Evolutionary conservation across 2,797 vertebrate genomes (phyloP).

Genomic region (Botia almorhae): DNA sequence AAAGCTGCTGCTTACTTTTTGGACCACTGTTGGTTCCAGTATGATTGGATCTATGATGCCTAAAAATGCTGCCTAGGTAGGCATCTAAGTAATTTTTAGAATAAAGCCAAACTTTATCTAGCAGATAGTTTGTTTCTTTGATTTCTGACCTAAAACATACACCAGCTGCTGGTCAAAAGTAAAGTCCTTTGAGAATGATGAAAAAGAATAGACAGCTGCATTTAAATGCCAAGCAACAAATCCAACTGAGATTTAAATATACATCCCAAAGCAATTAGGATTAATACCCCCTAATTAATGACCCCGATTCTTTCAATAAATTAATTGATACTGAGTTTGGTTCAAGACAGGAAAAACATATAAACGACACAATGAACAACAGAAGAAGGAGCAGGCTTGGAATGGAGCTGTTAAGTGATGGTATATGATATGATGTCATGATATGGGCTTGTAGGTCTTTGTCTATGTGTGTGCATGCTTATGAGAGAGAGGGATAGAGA

Average conservation of each 20-base stretch:
- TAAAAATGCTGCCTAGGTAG: not conserved
- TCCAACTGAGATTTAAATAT: conserved; percentile 17
- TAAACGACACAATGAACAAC: not conserved
- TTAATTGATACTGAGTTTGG: conserved; percentile 11
- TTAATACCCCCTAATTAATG: no score
- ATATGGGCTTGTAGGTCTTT: not conserved
- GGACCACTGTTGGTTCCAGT: no score
- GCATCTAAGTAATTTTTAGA: not conserved
- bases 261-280: conserved; percentile 29
- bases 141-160: conserved; percentile 3
- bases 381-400: not conserved
- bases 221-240: conserved; percentile 15
- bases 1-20: no score
- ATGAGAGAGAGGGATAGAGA: not conserved
- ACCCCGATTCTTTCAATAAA: conserved; percentile 18
- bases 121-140: not conserved
- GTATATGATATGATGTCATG: not conserved
- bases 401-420: not conserved
- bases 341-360: conserved; percentile 3
- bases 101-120: not conserved
- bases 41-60: not conserved
- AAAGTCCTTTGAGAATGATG: not conserved
- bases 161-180: conserved; percentile 18
- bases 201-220: conserved; percentile 13
- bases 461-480: not conserved